Evolutionary conservation across 1,140 invertebrate species (phyloP), one percentile per base, ranked within the genome.

Genomic region (Danaus plexippus): DNA sequence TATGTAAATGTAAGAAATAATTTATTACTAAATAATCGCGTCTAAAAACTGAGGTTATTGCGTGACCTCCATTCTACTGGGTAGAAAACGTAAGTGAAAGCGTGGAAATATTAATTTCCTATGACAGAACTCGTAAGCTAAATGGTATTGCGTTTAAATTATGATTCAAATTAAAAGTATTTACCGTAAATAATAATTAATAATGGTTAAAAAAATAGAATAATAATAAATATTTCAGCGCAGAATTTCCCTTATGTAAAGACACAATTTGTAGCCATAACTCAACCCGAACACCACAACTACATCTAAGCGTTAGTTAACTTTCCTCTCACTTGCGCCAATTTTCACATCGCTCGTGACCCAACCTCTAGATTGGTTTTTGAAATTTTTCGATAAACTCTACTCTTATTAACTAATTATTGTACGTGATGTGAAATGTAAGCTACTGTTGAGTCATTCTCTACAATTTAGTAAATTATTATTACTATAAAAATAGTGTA

Each of bases 11-110:
- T 75, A 73, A 74, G 63, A 65, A 70, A 73, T 82, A 80, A 85
- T 82, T 77, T 82, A 80, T 73, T 81, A 69, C 76, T 73, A 80
- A 78, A 82, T 85, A 82, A 81, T 80, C 70, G 72, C 56, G 69
- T 63, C 69, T 75, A 69, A 77, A 80, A 80, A 76, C 77, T 66
- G 58, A 52, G 54, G 56, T 52, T 57, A 68, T 82, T 75, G 77
- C 81, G 81, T 85, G 79, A 74, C 67, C 58, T 47, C 11, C 46
- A 32, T 32, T 48, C 49, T 52, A 15, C 46, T 50, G 48, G 54
- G 42, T 46, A 43, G 18, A 45, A 46, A 52, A 32, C 43, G 61
- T 18, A 61, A 42, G 52, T 15, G 48, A 8, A 40, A 43, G 67
- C 52, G 60, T 9, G 0, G 2, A 32, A 32, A 32, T 8, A 32